A percentile compares a stretch with the other conserved stretches of the same genome.
These are phyloP conservation scores for Scolopax rusticola DNA, from an alignment of 2,797 vertebrate genomes.

Conservation along the genomic window DNA sequence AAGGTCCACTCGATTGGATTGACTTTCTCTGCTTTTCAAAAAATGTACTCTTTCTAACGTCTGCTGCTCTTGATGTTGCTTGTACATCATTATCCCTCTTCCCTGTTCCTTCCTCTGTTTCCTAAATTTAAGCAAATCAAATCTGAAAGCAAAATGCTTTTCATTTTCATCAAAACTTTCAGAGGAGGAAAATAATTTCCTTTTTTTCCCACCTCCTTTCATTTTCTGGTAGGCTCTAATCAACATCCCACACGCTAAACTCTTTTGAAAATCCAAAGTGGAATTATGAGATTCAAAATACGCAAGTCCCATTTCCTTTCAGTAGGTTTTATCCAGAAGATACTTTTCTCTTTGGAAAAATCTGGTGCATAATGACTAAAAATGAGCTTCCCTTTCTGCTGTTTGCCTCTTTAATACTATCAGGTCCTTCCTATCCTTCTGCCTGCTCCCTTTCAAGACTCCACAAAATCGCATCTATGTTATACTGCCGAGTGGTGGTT, in stretches of 20 bases:
- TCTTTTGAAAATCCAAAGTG: neutral
- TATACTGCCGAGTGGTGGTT: neutral
- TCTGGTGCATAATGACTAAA: neutral
- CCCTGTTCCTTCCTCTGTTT: neutral
- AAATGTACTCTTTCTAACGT: neutral
- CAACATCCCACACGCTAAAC: neutral
- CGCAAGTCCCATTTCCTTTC: neutral
- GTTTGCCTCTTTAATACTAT: neutral
- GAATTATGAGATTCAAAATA: neutral
- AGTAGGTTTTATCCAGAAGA: neutral
- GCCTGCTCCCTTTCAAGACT: neutral
- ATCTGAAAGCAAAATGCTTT: neutral
- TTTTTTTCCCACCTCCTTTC: neutral
- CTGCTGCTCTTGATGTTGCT: neutral
- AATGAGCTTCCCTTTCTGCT: neutral
- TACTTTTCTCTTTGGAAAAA: slow-evolving; percentile 9
- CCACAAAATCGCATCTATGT: neutral
- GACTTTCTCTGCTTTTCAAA: neutral
- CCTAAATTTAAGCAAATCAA: neutral
- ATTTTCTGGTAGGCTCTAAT: neutral
- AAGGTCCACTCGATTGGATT: fast-evolving
- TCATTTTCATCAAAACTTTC: neutral
- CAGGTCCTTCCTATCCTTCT: neutral
- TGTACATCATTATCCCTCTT: neutral
- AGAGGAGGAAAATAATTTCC: slow-evolving; percentile 23